Percentiles rank a stretch among this genome's conserved stretches.
These are phyloP conservation scores for Platichthys stellatus DNA, from an alignment of 2,113 vertebrate species.

Conservation along the genomic window DNA sequence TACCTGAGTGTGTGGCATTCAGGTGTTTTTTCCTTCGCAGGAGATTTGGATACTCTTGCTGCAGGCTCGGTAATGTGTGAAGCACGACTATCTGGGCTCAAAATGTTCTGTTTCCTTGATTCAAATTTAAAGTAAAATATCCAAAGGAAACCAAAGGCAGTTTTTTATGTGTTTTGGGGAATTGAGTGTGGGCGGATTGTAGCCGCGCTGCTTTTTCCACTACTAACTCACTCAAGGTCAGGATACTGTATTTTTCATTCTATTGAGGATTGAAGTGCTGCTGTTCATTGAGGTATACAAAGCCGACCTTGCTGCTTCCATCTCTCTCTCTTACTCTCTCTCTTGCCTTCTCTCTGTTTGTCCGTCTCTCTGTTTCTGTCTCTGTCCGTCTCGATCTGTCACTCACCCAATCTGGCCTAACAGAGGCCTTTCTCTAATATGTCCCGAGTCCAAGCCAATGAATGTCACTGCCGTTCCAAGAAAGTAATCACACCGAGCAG, in stretches of 20 bases:
- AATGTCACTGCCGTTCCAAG: constrained; percentile 66
- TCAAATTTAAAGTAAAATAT: constrained; percentile 20
- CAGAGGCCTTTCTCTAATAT: constrained; percentile 62
- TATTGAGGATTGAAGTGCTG: constrained; percentile 46
- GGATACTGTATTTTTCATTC: constrained; percentile 61
- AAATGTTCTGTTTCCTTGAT: constrained; percentile 4
- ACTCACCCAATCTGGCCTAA: constrained; percentile 34
- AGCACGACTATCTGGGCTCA: background rate
- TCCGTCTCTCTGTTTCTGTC: constrained; percentile 24
- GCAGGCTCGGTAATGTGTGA: background rate
- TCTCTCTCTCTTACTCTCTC: constrained; percentile 21
- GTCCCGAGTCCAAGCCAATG: constrained; percentile 69
- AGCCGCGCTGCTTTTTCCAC: constrained; percentile 17
- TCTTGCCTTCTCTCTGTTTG: constrained; percentile 20
- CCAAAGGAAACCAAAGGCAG: constrained; percentile 2
- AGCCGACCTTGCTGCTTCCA: constrained; percentile 11
- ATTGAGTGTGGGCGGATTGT: constrained; percentile 28
- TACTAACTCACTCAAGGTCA: constrained; percentile 59
- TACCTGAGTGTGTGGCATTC: background rate
- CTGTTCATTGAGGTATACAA: constrained; percentile 53
- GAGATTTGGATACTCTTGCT: background rate
- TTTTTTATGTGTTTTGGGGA: constrained; percentile 19
- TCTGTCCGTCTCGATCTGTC: constrained; percentile 40
- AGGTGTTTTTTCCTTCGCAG: background rate
- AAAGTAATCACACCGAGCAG: constrained; percentile 73